These are phyloP conservation scores for Leptarthrus brevirostris DNA, from an alignment of 2,888 invertebrate species.

Conservation along the genomic window DNA sequence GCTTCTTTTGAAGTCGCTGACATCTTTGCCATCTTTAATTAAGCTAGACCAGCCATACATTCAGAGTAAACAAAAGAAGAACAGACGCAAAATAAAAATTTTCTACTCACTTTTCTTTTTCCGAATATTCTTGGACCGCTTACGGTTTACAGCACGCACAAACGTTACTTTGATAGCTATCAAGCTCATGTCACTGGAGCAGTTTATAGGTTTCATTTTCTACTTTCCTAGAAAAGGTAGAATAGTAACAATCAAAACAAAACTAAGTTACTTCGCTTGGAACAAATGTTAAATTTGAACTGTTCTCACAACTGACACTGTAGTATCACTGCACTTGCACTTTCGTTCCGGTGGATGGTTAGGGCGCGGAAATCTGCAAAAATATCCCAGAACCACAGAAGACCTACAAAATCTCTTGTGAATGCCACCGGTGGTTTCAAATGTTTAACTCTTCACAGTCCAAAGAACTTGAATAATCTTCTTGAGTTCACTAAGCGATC, in stretches of 20 bases:
- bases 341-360: slow-evolving; percentile 35
- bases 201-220: slow-evolving; percentile 23
- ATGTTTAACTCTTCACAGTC: slow-evolving; percentile 29
- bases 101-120: slow-evolving; percentile 18
- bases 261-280: too few relatives aligned
- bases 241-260: not conserved
- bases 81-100: not conserved
- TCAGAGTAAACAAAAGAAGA: too few relatives aligned
- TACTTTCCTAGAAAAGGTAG: not conserved
- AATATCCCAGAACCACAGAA: slow-evolving; percentile 13
- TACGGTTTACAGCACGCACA: not conserved
- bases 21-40: not conserved
- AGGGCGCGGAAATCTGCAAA: slow-evolving; percentile 17
- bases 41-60: too few relatives aligned
- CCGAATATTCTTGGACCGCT: slow-evolving; percentile 4
- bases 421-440: slow-evolving; percentile 1
- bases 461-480: slow-evolving; percentile 13
- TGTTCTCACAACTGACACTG: not conserved
- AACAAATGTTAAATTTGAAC: too few relatives aligned
- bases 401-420: slow-evolving; percentile 20
- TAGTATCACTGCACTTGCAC: slow-evolving; percentile 38
- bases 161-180: slow-evolving; percentile 16
- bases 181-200: slow-evolving; percentile 15
- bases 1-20: not conserved
- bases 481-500: not conserved